Base-by-base conservation (phyloP, 1,140 invertebrate species). In the Brachionus plicatilis region DNA sequence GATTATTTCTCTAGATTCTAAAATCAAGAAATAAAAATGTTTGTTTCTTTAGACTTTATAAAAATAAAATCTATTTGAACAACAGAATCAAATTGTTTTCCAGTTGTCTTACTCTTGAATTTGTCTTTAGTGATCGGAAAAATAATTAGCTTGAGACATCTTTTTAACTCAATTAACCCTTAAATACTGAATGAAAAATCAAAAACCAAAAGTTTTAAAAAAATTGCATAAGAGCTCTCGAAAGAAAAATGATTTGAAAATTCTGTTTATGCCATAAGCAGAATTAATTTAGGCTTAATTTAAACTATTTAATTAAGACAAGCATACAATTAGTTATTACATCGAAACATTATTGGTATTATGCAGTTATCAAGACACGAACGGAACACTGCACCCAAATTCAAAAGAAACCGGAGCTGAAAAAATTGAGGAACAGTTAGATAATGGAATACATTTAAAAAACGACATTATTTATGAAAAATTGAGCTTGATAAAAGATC, bases 331-430 rank as follows among this genome's bases (percentile, higher is more conserved):
- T 60, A 60, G 53, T 60, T 60, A 60, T 60, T 60, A 76, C 20
- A 76, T 50, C 4, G 72, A 76, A 76, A 76, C 72, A 50, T 27
- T 76, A 27, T 37, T 76, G 11, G 72, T 47, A 12, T 50, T 76
- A 12, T 50, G 72, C 43, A 50, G 45, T 50, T 76, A 76, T 76
- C 72, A 76, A 50, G 47, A 76, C 47, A 37, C 33, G 20, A 60
- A 60, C 53, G 53, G 53, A 60, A 60, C 53, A 60, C 53, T 24
- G 17, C 27, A 20, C 20, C 20, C 20, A 27, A 27, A 60, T 60
- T 60, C 53, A 20, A 60, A 20, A 60, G 53, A 60, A 27, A 60
- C 53, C 5, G 53, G 53, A 60, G 8, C 53, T 1, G 53, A 60
- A 60, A 20, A 60, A 60, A 17, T 9, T 60, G 17, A 60, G 8